These are phyloP conservation scores for Latheticus oryzae DNA, from an alignment of 2,888 invertebrate species.

Conservation along the genomic window DNA sequence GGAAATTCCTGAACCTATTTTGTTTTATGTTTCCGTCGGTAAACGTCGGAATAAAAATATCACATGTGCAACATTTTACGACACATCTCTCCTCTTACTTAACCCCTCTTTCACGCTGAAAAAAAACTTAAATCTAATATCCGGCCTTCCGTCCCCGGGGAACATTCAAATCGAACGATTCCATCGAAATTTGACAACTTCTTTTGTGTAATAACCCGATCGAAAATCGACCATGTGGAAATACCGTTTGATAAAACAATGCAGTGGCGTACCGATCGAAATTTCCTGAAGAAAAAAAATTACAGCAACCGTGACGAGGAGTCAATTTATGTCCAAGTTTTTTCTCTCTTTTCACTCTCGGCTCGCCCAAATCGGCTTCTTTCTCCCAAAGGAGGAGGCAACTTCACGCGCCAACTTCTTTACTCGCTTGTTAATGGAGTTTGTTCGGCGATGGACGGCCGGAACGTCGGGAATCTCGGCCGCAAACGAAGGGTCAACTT, in stretches of 20 bases:
- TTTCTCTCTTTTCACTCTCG: conserved; percentile 10
- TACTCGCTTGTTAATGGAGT: conserved; percentile 58
- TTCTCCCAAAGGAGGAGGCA: conserved; percentile 50
- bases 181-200: conserved; percentile 28
- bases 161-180: conserved; percentile 32
- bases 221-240: conserved; percentile 46
- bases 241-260: conserved; percentile 48
- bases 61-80: conserved; percentile 48
- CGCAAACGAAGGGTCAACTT: conserved; percentile 47
- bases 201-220: conserved; percentile 38
- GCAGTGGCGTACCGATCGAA: no score
- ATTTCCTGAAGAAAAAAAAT: conserved; percentile 26
- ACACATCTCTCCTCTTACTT: conserved; percentile 36
- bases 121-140: conserved; percentile 35
- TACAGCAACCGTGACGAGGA: conserved; percentile 27
- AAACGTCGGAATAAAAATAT: conserved; percentile 55
- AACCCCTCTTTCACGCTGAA: conserved; percentile 17
- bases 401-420: conserved; percentile 56
- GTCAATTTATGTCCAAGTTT: conserved; percentile 34
- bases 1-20: conserved; percentile 53
- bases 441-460: conserved; percentile 57
- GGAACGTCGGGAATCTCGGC: conserved; percentile 53
- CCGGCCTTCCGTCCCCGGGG: conserved; percentile 13
- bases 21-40: conserved; percentile 54
- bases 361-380: conserved; percentile 16